Evolutionary conservation across 2,888 invertebrate genomes (phyloP), one percentile per base, ranked within the genome.

Genomic region (Pediacus dermestoides): DNA sequence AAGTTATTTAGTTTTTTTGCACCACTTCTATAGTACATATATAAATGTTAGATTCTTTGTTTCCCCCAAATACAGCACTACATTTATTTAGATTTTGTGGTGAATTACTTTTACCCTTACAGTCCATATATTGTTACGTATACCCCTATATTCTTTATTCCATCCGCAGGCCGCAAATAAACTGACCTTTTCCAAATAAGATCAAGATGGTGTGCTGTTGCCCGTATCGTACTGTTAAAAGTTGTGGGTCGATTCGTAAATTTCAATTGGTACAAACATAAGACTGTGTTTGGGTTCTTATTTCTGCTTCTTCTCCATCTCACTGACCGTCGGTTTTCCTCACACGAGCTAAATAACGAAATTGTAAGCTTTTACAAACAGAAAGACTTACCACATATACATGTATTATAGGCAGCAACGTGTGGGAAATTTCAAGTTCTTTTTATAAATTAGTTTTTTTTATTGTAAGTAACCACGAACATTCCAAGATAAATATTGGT

Each of bases 141-240:
- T n/a, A n/a, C n/a, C n/a, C n/a, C n/a, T 48, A 38, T 44, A 49
- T 50, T 50, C 45, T 46, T 46, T 49, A 54, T 55, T 53, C 47
- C 40, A 42, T 47, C 44, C 52, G 44, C 53, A 47, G 48, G 50
- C 57, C 53, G 49, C 56, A 57, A 57, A 58, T 57, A 60, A 58
- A 60, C 54, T 55, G 58, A 57, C 58, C 60, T 57, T 58, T 57
- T 57, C 55, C 40, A 55, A 60, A 60, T 57, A 57, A 58, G 58
- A 58, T 57, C 54, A 53, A 55, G 48, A 41, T 43, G 48, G 52
- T 48, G 50, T 50, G 4, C 4, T 18, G 42, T 48, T 39, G 48
- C 28, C 39, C 48, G 55, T 47, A 52, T 50, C 48, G 48, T 44
- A 44, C 50, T 54, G 53, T 55, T 53, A 55, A 53, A 53, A 53